Percentiles rank a stretch among this genome's conserved stretches.
These are phyloP conservation scores for Paramuricea clavata DNA, from an alignment of 92 coral and sea anemone species.

Conservation along the genomic window DNA sequence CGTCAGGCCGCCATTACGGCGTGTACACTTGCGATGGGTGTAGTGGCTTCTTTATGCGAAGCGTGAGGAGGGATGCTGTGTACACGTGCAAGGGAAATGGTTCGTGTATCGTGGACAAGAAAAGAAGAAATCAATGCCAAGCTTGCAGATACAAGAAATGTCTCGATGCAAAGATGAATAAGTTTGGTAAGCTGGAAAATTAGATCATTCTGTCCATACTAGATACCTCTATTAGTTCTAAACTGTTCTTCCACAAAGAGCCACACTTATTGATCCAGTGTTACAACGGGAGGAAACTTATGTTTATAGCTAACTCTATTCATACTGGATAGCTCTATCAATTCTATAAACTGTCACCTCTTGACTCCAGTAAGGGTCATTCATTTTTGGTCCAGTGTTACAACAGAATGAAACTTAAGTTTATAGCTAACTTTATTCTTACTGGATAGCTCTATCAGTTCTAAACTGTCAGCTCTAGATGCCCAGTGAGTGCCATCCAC, in stretches of 20 bases:
- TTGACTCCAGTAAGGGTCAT: background rate
- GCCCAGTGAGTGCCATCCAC: background rate
- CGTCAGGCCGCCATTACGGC: conserved; percentile 97
- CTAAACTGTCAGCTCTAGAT: background rate
- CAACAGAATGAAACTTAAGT: background rate
- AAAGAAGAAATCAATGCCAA: conserved; percentile 94
- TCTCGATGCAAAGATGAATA: conserved; percentile 96
- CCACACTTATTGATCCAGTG: background rate
- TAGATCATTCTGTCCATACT: no score
- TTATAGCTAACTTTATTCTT: background rate
- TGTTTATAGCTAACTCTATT: background rate
- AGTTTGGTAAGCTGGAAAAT: conserved; percentile 80
- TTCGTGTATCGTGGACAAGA: conserved; percentile 92
- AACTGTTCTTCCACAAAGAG: background rate
- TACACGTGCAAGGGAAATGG: conserved; percentile 99
- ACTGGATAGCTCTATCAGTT: background rate
- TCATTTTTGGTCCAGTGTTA: background rate
- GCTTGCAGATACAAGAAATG: conserved; percentile 99
- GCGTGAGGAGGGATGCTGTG: conserved; percentile 96
- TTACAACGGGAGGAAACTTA: background rate
- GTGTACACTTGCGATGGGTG: conserved; percentile 98
- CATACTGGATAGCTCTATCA: background rate
- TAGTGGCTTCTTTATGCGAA: conserved; percentile 96
- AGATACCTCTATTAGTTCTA: no score
- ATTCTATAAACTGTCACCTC: background rate